phyloP scores from a whole-genome alignment of 2,888 invertebrate genomes.

The Dastarcus helophoroides region DNA sequence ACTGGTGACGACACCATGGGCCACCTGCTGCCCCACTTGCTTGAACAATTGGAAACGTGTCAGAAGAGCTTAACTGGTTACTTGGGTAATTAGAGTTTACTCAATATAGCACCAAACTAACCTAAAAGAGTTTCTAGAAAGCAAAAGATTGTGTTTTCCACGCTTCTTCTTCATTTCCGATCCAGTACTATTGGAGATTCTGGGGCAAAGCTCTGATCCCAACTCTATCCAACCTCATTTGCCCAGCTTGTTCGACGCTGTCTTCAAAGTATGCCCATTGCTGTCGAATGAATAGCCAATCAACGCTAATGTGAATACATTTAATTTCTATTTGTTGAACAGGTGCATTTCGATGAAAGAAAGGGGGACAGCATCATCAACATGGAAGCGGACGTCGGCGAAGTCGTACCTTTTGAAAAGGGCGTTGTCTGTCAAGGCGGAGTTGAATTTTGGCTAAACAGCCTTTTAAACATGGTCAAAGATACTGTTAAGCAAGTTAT shows the following conservation, averaged over 20 bases:
- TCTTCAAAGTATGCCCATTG: constrained; percentile 46
- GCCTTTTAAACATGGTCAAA: constrained; percentile 56
- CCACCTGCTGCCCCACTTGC: constrained; percentile 63
- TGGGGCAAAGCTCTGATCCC: constrained; percentile 82
- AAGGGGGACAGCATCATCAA: constrained; percentile 60
- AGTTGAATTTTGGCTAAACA: constrained; percentile 76
- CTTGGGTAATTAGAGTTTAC: constrained; percentile 21
- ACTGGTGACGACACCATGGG: constrained; percentile 73
- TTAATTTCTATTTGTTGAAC: constrained; percentile 1
- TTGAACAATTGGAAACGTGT: constrained; percentile 78
- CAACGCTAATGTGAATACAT: background rate
- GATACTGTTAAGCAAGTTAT: constrained; percentile 65
- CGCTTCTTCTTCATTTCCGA: constrained; percentile 88
- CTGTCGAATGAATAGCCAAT: background rate
- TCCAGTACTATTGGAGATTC: constrained; percentile 76
- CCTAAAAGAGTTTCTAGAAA: constrained; percentile 51
- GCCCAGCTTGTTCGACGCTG: constrained; percentile 76
- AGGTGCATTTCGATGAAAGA: constrained; percentile 68
- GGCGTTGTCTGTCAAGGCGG: constrained; percentile 63
- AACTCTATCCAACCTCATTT: constrained; percentile 75
- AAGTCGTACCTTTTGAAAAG: constrained; percentile 58
- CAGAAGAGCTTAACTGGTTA: constrained; percentile 81
- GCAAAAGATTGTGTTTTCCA: constrained; percentile 73
- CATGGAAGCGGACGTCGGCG: constrained; percentile 68
- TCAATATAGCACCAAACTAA: background rate